phyloP scores from a whole-genome alignment of 2,888 invertebrate genomes.

The Meta bourneti region DNA sequence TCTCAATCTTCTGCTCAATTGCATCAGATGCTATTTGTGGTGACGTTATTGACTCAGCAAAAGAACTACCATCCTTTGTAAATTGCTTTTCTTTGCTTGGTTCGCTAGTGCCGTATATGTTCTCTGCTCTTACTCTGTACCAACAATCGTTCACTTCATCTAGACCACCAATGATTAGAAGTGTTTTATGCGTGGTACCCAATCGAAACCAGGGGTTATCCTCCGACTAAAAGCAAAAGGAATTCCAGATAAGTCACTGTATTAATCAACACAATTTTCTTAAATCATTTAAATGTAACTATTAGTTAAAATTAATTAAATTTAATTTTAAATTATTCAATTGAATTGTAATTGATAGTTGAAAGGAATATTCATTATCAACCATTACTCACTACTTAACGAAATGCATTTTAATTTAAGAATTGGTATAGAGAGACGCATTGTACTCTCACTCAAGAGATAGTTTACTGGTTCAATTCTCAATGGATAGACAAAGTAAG shows the following conservation, averaged over 20 bases:
- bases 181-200: conserved; percentile 89
- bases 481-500: too few relatives aligned
- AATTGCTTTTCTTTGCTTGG: conserved; percentile 83
- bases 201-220: conserved; percentile 97
- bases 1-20: background rate
- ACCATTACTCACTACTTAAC: too few relatives aligned
- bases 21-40: background rate
- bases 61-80: background rate
- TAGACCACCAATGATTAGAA: conserved; percentile 87
- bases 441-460: too few relatives aligned
- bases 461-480: too few relatives aligned
- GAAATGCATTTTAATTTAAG: too few relatives aligned
- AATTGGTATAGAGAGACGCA: too few relatives aligned
- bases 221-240: conserved; percentile 83
- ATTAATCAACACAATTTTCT: too few relatives aligned
- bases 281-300: too few relatives aligned
- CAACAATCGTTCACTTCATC: conserved; percentile 90
- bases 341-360: too few relatives aligned
- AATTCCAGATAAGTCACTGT: background rate
- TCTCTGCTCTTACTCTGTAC: conserved; percentile 92
- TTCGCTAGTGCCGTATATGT: conserved; percentile 91
- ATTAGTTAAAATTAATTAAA: background rate
- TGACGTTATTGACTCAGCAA: background rate
- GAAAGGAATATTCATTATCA: too few relatives aligned
- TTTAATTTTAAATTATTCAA: too few relatives aligned